Conservation (phyloP, 1,140 invertebrate genomes). For the Drosophila bifasciata region DNA sequence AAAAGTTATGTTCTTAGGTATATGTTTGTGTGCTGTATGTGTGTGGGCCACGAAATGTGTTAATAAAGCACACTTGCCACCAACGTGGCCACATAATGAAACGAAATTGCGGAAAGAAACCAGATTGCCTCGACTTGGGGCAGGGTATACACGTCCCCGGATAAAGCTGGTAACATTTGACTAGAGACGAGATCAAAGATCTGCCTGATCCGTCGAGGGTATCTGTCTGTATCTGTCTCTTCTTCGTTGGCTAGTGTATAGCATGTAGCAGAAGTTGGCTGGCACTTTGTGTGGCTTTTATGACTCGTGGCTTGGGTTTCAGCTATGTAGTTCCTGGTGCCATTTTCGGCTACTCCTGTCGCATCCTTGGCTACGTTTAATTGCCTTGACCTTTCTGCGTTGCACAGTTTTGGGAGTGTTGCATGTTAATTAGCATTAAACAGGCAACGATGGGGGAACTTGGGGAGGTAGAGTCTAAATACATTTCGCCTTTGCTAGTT, state of each 20-base stretch:
- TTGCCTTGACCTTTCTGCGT: slow-evolving; percentile 73
- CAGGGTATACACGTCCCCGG: not conserved
- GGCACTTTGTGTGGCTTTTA: slow-evolving; percentile 68
- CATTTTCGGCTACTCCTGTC: slow-evolving; percentile 14
- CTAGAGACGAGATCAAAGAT: not conserved
- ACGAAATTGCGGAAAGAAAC: slow-evolving; percentile 65
- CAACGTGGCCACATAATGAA: slow-evolving; percentile 79
- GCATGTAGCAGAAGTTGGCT: slow-evolving; percentile 53
- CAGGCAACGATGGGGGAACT: slow-evolving; percentile 31
- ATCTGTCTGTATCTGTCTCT: slow-evolving; percentile 8
- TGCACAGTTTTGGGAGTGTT: slow-evolving; percentile 67
- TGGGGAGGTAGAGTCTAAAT: slow-evolving; percentile 6
- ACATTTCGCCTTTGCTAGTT: slow-evolving; percentile 10
- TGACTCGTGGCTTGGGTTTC: slow-evolving; percentile 40
- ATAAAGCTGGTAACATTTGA: not conserved
- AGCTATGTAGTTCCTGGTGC: slow-evolving; percentile 30
- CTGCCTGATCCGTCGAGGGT: slow-evolving; percentile 6
- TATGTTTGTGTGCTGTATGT: slow-evolving; percentile 17
- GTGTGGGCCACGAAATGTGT: slow-evolving; percentile 66
- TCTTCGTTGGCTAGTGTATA: slow-evolving; percentile 14
- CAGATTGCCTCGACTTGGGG: slow-evolving; percentile 34
- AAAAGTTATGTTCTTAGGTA: slow-evolving; percentile 64
- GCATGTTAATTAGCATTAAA: slow-evolving; percentile 81
- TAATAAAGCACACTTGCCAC: slow-evolving; percentile 83
- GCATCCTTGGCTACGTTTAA: slow-evolving; percentile 61